These are phyloP conservation scores for Trypoxylus dichotomus DNA, from an alignment of 1,140 invertebrate genomes.

Conservation along the genomic window DNA sequence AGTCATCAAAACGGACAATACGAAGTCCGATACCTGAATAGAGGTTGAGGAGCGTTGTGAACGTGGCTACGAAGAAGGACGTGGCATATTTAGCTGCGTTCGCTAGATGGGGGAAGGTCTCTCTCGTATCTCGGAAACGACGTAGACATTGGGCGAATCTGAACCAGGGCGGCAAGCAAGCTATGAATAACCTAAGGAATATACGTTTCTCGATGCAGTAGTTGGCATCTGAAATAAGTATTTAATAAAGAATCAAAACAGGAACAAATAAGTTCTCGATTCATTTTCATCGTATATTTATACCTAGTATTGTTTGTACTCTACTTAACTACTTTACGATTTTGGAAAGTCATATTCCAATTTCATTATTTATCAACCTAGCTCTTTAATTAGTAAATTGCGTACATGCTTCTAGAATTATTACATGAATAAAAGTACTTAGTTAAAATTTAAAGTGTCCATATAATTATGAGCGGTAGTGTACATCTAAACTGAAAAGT, in stretches of 20 bases:
- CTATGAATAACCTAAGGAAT: slow-evolving; percentile 64
- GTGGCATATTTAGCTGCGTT: slow-evolving; percentile 99
- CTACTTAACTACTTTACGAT: no score
- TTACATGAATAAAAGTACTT: no score
- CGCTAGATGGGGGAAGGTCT: slow-evolving; percentile 92
- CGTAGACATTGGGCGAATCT: slow-evolving; percentile 96
- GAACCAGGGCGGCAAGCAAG: slow-evolving; percentile 82
- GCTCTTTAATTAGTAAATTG: no score
- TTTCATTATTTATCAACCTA: no score
- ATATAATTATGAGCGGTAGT: background rate
- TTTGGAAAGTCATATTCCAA: no score
- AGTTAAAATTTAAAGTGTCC: no score
- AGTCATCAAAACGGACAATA: background rate
- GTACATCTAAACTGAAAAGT: no score
- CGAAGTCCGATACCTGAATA: slow-evolving; percentile 44
- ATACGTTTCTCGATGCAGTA: slow-evolving; percentile 55
- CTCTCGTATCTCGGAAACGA: slow-evolving; percentile 85
- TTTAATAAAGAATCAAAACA: no score
- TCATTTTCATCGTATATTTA: no score
- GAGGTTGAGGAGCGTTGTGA: slow-evolving; percentile 67
- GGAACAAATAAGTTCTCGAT: no score
- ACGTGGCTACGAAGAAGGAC: slow-evolving; percentile 92
- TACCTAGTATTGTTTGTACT: no score
- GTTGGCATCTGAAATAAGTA: slow-evolving; percentile 49
- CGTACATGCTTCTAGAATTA: no score